Evolutionary conservation across 1,140 invertebrate genomes (phyloP).

Genomic region (Hestina assimilis): DNA sequence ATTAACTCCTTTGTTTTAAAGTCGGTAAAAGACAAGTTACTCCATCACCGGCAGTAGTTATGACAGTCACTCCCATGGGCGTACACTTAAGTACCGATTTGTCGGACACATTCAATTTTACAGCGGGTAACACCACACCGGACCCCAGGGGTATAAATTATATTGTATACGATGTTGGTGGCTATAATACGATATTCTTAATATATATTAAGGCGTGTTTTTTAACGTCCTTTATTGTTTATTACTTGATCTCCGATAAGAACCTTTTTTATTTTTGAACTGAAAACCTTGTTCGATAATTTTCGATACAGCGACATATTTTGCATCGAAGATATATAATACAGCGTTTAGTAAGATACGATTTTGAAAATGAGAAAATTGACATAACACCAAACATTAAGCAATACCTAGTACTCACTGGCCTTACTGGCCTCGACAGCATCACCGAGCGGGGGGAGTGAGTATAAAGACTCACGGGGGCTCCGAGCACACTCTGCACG

Average conservation of each 20-base stretch:
- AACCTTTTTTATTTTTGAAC: not conserved
- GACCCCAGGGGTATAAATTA: conserved; percentile 31
- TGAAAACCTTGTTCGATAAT: too few relatives aligned
- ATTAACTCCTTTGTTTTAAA: too few relatives aligned
- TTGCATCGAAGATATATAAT: too few relatives aligned
- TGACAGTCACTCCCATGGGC: conserved; percentile 18
- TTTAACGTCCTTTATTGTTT: conserved; percentile 6
- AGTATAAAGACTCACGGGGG: too few relatives aligned
- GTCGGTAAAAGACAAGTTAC: conserved; percentile 1
- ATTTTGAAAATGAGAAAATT: too few relatives aligned
- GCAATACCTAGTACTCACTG: too few relatives aligned
- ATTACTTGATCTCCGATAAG: not conserved
- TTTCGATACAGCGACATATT: too few relatives aligned
- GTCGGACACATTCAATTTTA: conserved; percentile 30
- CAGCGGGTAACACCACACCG: conserved; percentile 33
- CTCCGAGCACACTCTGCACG: too few relatives aligned
- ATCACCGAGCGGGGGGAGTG: too few relatives aligned
- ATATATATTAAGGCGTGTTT: not conserved
- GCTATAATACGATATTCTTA: conserved; percentile 6
- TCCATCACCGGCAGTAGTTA: not conserved
- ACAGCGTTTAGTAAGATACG: too few relatives aligned
- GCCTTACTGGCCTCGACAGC: too few relatives aligned
- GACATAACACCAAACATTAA: too few relatives aligned
- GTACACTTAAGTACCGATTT: conserved; percentile 20
- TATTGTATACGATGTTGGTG: conserved; percentile 20